These are phyloP conservation scores for Taxidea taxus DNA, from an alignment of 2,113 vertebrate species.

Conservation along the genomic window DNA sequence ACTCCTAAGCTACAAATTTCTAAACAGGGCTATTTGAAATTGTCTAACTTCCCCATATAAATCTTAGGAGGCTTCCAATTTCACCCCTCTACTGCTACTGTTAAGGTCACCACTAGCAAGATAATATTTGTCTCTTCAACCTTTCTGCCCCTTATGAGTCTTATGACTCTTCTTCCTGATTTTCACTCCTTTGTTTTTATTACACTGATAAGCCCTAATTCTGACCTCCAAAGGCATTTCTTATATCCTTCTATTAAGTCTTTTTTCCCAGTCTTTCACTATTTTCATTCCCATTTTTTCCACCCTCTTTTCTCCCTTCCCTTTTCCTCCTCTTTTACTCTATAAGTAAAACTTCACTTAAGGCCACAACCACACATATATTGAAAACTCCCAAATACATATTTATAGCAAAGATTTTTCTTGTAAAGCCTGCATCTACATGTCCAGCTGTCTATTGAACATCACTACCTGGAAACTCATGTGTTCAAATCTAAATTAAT, in stretches of 20 bases:
- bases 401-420: background rate
- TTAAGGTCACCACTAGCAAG: background rate
- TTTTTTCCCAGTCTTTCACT: background rate
- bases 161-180: background rate
- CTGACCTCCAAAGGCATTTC: background rate
- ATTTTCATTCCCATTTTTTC: background rate
- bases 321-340: background rate
- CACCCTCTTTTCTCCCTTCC: background rate
- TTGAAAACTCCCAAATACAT: background rate
- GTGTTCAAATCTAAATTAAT: background rate
- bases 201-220: background rate
- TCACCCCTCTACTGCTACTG: background rate
- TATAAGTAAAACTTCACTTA: background rate
- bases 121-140: background rate
- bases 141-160: background rate
- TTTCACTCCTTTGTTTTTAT: background rate
- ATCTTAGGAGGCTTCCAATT: background rate
- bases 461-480: background rate
- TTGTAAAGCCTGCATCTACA: background rate
- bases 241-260: background rate
- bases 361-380: background rate
- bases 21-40: background rate
- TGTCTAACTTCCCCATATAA: background rate
- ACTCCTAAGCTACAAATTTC: background rate
- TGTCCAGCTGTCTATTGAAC: background rate